Evolutionary conservation across 1,140 invertebrate species (phyloP).

Genomic region (Fopius arisanus): DNA sequence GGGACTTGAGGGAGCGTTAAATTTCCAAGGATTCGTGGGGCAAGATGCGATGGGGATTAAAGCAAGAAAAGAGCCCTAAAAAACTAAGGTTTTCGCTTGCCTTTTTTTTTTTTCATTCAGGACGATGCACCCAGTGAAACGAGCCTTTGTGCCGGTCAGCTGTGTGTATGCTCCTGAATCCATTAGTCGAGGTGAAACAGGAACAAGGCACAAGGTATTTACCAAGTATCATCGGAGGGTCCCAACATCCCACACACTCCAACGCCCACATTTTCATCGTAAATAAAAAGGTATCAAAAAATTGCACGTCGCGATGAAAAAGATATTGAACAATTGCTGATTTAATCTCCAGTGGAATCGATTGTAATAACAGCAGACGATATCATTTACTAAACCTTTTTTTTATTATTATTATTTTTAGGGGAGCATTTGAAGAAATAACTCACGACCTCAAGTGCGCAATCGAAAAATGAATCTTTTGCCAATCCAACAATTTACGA

Average conservation of each 20-base stretch:
- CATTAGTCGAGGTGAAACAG: conserved; percentile 24
- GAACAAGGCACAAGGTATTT: neutral
- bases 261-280: conserved; percentile 4
- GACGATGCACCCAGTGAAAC: conserved; percentile 30
- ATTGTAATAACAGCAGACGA: neutral
- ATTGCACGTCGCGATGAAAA: neutral
- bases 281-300: neutral
- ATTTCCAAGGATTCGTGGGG: conserved; percentile 22
- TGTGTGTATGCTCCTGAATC: conserved; percentile 28
- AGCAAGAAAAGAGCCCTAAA: no score
- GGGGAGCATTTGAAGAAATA: neutral
- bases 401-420: neutral
- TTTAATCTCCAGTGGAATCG: neutral
- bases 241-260: neutral
- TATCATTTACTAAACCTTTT: neutral
- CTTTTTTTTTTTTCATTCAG: conserved; percentile 2
- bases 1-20: neutral
- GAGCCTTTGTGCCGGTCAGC: conserved; percentile 32
- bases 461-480: neutral
- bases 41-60: neutral
- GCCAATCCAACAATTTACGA: neutral
- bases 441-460: neutral
- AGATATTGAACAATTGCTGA: neutral
- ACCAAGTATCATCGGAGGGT: neutral
- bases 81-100: neutral